Conservation (phyloP, 2,888 invertebrate genomes). For the Mythimna lalbum region DNA sequence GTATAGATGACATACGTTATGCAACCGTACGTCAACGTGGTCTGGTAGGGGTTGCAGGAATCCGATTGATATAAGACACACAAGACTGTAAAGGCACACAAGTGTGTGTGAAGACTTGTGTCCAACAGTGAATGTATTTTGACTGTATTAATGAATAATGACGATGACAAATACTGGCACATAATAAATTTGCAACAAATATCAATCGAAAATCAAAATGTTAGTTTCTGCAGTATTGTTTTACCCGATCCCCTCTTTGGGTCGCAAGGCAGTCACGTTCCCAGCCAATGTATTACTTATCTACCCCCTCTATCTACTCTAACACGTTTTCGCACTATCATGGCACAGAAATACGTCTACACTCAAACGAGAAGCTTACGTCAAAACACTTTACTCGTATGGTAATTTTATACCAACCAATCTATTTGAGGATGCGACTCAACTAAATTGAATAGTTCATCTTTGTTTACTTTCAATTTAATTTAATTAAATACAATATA, state of each 20-base stretch:
- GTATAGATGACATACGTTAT: too few species aligned
- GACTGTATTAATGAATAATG: too few species aligned
- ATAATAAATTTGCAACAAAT: background rate
- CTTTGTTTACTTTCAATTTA: conserved; percentile 42
- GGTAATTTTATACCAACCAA: conserved; percentile 45
- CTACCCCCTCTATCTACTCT: conserved; percentile 16
- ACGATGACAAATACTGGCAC: background rate
- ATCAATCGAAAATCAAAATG: background rate
- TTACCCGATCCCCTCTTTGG: conserved; percentile 6
- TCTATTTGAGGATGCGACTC: conserved; percentile 27
- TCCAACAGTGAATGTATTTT: too few species aligned
- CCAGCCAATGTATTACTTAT: conserved; percentile 46
- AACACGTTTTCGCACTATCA: conserved; percentile 54
- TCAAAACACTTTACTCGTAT: conserved; percentile 47
- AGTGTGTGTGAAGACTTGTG: too few species aligned
- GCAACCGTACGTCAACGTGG: too few species aligned
- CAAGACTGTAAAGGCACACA: too few species aligned
- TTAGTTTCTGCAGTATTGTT: conserved; percentile 13
- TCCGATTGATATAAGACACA: too few species aligned
- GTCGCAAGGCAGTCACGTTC: conserved; percentile 26
- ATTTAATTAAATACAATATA: conserved; percentile 51
- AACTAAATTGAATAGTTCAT: conserved; percentile 28
- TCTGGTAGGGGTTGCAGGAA: too few species aligned
- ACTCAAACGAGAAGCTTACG: conserved; percentile 26
- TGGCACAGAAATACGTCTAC: conserved; percentile 44